Evolutionary conservation across 2,797 vertebrate species (phyloP), one percentile per base, ranked within the genome.

Genomic region (Falco cherrug): DNA sequence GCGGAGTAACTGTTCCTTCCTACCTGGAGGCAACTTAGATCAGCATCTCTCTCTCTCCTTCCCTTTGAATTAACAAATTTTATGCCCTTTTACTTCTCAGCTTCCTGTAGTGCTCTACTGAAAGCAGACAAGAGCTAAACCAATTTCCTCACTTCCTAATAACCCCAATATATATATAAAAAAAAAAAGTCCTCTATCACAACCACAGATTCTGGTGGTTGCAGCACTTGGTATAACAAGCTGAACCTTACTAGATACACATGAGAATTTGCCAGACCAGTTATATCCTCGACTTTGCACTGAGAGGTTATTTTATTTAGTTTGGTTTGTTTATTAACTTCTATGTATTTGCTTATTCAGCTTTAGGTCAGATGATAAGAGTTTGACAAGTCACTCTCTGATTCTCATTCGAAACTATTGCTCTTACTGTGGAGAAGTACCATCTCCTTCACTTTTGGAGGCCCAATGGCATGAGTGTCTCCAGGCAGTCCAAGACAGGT

Each of bases 311-410:
- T 87, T 93, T 93, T 90, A 45, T 95, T 91, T 93, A 84, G 25
- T 75, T 96, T 92, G 86, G 96, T 78, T 97, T 97, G 93, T 89
- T 96, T 95, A 95, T 97, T 96, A 97, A 96, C 95, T 92, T 84
- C 25, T 75, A 60, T 70, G 16, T 67, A 33, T 85, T 78, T 92
- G 82, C 67, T 94, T 93, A 69, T 84, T 94, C 91, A 89, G 69
- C 81, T 88, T 22, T 56, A 71, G 51, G 48, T 92, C 71, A 94
- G 63, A 48, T 78, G 57, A 63, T 48, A 89, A 85, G 75, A 89
- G 43, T 54, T 63, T 75, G 75, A 64, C 68, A 84, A 85, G 39
- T 16, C 68, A 54, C 39, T 6, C 59, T 73, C 69, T 43, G 65
- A 70, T 22, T 53, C n/a, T 63, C 63, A 45, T 43, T 78, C 76